Conservation (phyloP, 2,797 vertebrate species). For the Gymnodraco acuticeps region DNA sequence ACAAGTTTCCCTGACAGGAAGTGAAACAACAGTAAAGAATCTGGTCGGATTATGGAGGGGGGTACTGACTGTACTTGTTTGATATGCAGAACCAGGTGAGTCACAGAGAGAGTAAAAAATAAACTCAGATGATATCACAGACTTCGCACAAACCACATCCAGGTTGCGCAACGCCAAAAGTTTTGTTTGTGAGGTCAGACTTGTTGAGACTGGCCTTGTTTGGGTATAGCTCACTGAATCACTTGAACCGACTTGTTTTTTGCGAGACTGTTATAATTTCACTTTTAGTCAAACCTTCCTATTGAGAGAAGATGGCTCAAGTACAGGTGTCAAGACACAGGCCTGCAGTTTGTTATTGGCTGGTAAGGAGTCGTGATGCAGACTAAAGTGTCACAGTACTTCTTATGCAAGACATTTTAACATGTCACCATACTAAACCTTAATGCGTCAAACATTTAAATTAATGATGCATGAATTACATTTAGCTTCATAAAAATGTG, state of each 20-base stretch:
- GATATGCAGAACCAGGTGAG: slow-evolving; percentile 41
- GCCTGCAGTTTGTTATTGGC: not conserved
- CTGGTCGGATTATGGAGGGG: not conserved
- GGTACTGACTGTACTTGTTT: slow-evolving; percentile 28
- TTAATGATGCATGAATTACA: not conserved
- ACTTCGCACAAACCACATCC: slow-evolving; percentile 35
- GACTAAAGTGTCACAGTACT: not conserved
- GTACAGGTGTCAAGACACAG: not conserved
- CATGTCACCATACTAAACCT: not conserved
- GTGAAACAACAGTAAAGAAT: slow-evolving; percentile 47
- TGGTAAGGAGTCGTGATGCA: not conserved
- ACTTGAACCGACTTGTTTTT: not conserved
- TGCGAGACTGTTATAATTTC: slow-evolving; percentile 15
- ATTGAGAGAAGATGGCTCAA: not conserved
- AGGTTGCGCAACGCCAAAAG: slow-evolving; percentile 26
- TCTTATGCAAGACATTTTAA: slow-evolving; percentile 2
- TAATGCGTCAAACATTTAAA: not conserved
- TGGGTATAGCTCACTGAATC: slow-evolving; percentile 26
- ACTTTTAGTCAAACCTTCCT: not conserved
- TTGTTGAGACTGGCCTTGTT: slow-evolving; percentile 18
- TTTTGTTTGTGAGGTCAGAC: slow-evolving; percentile 38
- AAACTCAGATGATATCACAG: slow-evolving; percentile 25
- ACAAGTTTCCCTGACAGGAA: slow-evolving; percentile 22
- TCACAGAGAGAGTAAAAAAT: slow-evolving; percentile 54
- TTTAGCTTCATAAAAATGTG: not conserved